A percentile compares a stretch with the other conserved stretches of the same genome.
phyloP scores from a whole-genome alignment of 1,140 invertebrate genomes.

The Penaeus chinensis region DNA sequence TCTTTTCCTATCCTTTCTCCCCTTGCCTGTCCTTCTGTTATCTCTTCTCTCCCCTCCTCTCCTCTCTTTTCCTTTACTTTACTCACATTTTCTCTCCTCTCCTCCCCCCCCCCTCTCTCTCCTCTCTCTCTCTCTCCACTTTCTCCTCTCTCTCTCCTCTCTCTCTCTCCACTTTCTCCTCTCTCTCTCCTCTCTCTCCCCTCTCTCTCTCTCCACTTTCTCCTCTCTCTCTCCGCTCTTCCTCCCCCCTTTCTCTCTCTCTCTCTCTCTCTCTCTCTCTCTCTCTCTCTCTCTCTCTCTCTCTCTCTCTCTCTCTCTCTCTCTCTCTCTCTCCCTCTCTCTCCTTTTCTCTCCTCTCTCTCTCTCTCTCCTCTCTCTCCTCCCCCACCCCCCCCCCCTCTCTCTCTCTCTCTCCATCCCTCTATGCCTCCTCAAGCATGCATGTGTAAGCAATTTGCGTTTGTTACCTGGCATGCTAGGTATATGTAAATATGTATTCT shows the following conservation, averaged over 20 bases:
- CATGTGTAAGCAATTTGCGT: neutral
- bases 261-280: neutral
- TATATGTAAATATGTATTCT: too few species aligned
- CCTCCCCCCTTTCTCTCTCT: neutral
- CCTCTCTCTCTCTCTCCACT: neutral
- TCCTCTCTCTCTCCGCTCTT: neutral
- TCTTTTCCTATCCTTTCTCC: too few species aligned
- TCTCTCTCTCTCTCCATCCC: slow-evolving; percentile 12
- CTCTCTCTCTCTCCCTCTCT: neutral
- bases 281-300: neutral
- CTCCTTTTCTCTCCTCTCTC: neutral
- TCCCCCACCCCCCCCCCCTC: neutral
- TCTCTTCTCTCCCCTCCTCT: too few species aligned
- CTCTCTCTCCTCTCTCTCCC: neutral
- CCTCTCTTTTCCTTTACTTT: neutral
- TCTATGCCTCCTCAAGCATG: slow-evolving; percentile 13
- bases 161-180: neutral
- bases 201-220: neutral
- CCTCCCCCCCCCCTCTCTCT: neutral
- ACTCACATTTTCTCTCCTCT: neutral
- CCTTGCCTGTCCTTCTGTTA: too few species aligned
- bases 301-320: neutral
- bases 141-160: neutral
- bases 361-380: neutral
- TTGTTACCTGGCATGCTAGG: too few species aligned